Evolutionary conservation across 1,140 invertebrate genomes (phyloP), one percentile per base, ranked within the genome.

Genomic region (Orussus abietinus): DNA sequence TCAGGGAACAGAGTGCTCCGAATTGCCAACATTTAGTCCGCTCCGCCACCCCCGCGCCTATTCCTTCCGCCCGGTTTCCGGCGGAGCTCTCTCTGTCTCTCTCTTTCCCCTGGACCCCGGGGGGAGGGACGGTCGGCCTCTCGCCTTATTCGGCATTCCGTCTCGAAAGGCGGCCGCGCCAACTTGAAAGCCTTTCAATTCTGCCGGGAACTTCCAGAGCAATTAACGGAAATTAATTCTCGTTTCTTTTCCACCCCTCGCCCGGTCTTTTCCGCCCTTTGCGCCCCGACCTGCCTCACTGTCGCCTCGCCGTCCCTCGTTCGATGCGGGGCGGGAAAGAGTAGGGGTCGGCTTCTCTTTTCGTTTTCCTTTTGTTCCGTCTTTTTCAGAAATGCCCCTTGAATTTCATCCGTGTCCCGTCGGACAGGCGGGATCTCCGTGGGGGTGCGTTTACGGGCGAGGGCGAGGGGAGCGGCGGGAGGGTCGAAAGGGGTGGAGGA

Each of bases 161-260:
- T 25, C 22, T 25, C n/a, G 22, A n/a, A 25, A 6, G 22, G n/a
- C 22, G 22, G n/a, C 6, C 6, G 22, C 6, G 51, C 54, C 35
- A 47, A 57, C 44, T 56, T 58, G 49, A 62, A 62, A 64, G 48
- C 48, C 52, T 59, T 59, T 56, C 55, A 51, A 52, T 58, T 52
- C 49, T 52, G 50, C 53, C 50, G 53, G 54, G 53, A 62, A 63
- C 61, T 64, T 68, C 39, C 49, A 45, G 44, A 57, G 55, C 57
- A 68, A 66, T 66, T 66, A 68, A 66, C 53, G 55, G 52, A 60
- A 66, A 68, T 66, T 61, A 61, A 57, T 55, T 56, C 48, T 43
- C 56, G 53, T 51, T 54, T 62, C 50, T 54, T 60, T 59, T 55
- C 39, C 40, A 26, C 29, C 33, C 48, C 47, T 45, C 45, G 38